Percentiles rank a stretch among this genome's conserved stretches.
These are phyloP conservation scores for Scomberomorus guttatus DNA, from an alignment of 2,797 vertebrate species.

Conservation along the genomic window DNA sequence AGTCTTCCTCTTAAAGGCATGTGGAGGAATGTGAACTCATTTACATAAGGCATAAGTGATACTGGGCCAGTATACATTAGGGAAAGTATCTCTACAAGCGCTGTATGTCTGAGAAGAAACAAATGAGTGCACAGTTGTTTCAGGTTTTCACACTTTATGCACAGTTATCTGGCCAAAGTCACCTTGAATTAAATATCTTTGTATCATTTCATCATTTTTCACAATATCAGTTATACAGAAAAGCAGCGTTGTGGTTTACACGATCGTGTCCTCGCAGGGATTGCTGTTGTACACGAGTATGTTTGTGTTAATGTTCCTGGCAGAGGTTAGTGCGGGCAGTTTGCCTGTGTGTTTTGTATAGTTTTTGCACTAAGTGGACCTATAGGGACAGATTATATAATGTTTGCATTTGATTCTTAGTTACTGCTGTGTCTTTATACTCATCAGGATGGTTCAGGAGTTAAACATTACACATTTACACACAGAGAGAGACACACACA, in stretches of 20 bases:
- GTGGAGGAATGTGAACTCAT: conserved; percentile 53
- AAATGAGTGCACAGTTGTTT: conserved; percentile 6
- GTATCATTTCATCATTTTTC: conserved; percentile 6
- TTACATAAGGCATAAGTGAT: conserved; percentile 32
- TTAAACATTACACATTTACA: conserved; percentile 36
- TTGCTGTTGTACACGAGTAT: not conserved
- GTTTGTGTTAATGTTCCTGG: conserved; percentile 17
- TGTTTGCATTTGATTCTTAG: conserved; percentile 48
- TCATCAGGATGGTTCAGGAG: conserved; percentile 34
- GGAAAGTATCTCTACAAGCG: not conserved
- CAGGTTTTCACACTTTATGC: not conserved
- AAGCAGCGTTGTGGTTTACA: not conserved
- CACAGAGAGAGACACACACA: not conserved
- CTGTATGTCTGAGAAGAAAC: not conserved
- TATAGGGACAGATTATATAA: conserved; percentile 34
- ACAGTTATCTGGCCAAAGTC: conserved; percentile 8
- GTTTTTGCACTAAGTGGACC: conserved; percentile 31
- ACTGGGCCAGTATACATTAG: not conserved
- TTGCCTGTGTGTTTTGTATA: conserved; percentile 4
- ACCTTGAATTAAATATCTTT: conserved; percentile 7
- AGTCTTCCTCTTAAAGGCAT: conserved; percentile 50
- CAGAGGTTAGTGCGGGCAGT: conserved; percentile 4
- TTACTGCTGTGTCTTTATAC: conserved; percentile 38
- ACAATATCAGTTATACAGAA: not conserved
- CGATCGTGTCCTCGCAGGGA: not conserved